A percentile compares a stretch with the other conserved stretches of the same genome.
phyloP scores from a whole-genome alignment of 2,797 vertebrate species.

The Paramormyrops hopkinsi region DNA sequence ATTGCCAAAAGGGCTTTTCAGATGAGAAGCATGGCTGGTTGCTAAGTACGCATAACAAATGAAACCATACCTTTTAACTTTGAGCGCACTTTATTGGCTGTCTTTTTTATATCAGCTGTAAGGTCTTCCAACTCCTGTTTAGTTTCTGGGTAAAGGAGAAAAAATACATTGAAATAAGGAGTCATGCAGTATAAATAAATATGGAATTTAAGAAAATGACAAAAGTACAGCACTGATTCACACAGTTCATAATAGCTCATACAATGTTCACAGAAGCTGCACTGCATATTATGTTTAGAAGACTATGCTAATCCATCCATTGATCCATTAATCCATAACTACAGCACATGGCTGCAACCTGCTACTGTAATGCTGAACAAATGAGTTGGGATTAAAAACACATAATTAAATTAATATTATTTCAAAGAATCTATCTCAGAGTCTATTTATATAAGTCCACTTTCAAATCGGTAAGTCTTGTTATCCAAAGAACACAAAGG shows the following conservation, averaged over 20 bases:
- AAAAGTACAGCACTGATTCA: not conserved
- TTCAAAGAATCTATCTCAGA: not conserved
- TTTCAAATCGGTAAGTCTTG: not conserved
- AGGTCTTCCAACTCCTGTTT: conserved; percentile 94
- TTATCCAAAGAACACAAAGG: not conserved
- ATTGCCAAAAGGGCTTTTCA: not conserved
- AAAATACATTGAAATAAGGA: not conserved
- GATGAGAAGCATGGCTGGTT: not conserved
- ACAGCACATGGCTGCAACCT: not conserved
- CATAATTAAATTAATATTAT: not conserved
- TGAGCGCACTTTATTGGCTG: conserved; percentile 93
- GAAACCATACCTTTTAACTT: conserved; percentile 87
- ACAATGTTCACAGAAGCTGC: not conserved
- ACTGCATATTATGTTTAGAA: not conserved
- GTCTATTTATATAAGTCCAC: not conserved
- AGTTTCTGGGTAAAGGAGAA: conserved; percentile 62
- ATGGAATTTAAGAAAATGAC: not conserved
- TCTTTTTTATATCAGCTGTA: conserved; percentile 94
- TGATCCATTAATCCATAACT: not conserved
- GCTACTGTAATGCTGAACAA: not conserved
- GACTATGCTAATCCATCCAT: not conserved
- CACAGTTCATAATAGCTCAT: not conserved
- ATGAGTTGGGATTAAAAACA: not conserved
- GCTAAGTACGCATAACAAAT: not conserved
- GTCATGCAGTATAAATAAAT: not conserved